A percentile compares a stretch with the other conserved stretches of the same genome.
phyloP scores from a whole-genome alignment of 2,797 vertebrate genomes.

The Parambassis ranga region DNA sequence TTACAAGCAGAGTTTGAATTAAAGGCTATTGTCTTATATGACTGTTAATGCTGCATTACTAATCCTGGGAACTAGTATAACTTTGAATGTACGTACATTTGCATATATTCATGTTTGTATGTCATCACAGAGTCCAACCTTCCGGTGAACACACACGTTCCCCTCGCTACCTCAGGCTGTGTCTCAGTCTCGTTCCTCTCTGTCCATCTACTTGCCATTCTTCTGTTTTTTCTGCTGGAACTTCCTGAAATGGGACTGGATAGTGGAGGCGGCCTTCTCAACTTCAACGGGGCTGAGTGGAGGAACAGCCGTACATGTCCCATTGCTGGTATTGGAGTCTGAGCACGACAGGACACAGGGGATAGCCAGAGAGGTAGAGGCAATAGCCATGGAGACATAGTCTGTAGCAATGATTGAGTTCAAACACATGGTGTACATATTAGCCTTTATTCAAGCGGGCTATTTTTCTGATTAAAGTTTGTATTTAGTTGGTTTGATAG shows the following conservation, averaged over 20 bases:
- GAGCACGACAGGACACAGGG: conserved; percentile 64
- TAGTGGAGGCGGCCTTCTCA: conserved; percentile 81
- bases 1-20: conserved; percentile 12
- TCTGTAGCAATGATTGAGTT: conserved; percentile 55
- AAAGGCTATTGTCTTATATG: conserved; percentile 3
- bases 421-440: conserved; percentile 28
- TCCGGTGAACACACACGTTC: conserved; percentile 1
- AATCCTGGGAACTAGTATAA: conserved; percentile 3
- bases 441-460: conserved; percentile 9
- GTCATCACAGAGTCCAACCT: conserved; percentile 11
- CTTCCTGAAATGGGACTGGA: conserved; percentile 86
- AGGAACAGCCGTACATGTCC: conserved; percentile 36
- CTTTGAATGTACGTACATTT: conserved; percentile 31
- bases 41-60: conserved; percentile 1
- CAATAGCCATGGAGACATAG: conserved; percentile 54
- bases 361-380: conserved; percentile 59
- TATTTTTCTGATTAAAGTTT: conserved; percentile 35
- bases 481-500: background rate
- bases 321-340: conserved; percentile 70
- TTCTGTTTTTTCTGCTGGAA: conserved; percentile 87
- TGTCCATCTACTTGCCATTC: conserved; percentile 61
- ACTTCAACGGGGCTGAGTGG: conserved; percentile 64
- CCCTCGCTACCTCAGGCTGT: background rate
- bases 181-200: background rate
- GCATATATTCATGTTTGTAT: conserved; percentile 1